These are phyloP conservation scores for Octodonta nipae DNA, from an alignment of 2,888 invertebrate species.

Conservation along the genomic window DNA sequence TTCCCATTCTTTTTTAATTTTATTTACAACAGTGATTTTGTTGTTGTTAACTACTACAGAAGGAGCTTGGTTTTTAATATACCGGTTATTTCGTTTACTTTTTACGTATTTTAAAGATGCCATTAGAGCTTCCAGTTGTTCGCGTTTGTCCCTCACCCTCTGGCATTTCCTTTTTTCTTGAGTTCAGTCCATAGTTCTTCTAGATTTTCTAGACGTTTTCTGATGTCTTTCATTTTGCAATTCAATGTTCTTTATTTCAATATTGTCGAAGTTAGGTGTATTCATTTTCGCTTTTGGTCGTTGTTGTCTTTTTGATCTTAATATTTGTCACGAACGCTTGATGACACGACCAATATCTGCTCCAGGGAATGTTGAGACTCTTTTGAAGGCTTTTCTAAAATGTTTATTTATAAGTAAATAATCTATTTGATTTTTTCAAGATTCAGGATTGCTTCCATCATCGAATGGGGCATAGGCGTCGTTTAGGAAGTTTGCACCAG, in stretches of 20 bases:
- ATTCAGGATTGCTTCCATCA: constrained; percentile 1
- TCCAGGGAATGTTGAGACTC: not conserved
- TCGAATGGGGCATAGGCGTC: constrained; percentile 1
- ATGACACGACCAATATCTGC: not conserved
- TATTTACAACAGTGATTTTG: not conserved
- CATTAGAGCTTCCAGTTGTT: not conserved
- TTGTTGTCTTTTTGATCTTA: constrained; percentile 1
- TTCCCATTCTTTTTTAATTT: not conserved
- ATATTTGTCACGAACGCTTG: constrained; percentile 1
- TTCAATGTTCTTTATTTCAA: constrained; percentile 3
- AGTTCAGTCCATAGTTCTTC: too few species aligned
- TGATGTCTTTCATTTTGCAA: constrained; percentile 5
- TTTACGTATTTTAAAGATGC: too few species aligned
- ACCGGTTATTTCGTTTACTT: too few species aligned
- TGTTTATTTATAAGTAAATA: not conserved
- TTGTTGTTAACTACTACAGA: not conserved
- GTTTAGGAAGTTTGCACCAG: constrained; percentile 1
- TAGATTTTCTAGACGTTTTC: constrained; percentile 2
- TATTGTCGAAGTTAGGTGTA: constrained; percentile 4
- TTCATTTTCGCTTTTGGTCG: constrained; percentile 4
- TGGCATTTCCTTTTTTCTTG: not conserved
- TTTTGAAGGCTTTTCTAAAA: constrained; percentile 1
- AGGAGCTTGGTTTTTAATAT: not conserved
- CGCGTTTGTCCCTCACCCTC: constrained; percentile 1
- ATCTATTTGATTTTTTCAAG: not conserved